Evolutionary conservation across 2,888 invertebrate species (phyloP).

Genomic region (Notodonta dromedarius): DNA sequence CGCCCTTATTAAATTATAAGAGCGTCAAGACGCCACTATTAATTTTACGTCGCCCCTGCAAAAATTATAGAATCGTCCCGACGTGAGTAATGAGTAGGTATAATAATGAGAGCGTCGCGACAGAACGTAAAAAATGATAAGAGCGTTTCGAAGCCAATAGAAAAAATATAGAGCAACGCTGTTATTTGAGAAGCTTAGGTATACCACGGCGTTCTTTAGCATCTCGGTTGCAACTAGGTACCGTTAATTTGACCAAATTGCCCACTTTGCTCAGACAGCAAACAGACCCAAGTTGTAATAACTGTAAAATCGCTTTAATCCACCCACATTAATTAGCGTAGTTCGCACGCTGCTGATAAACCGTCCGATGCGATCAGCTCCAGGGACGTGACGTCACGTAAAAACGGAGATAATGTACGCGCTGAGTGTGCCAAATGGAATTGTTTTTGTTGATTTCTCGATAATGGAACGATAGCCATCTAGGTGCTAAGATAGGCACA

Average conservation of each 20-base stretch:
- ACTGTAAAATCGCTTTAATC: neutral
- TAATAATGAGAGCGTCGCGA: too few relatives aligned
- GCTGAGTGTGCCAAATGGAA: neutral
- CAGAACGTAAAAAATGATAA: too few relatives aligned
- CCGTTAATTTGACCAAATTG: neutral
- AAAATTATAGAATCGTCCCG: too few relatives aligned
- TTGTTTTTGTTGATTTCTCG: conserved; percentile 2
- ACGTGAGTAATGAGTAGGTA: too few relatives aligned
- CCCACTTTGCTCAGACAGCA: neutral
- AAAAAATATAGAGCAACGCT: too few relatives aligned
- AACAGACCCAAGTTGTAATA: neutral
- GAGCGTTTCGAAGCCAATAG: too few relatives aligned
- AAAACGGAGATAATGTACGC: neutral
- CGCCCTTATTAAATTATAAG: too few relatives aligned
- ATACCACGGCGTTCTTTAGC: too few relatives aligned
- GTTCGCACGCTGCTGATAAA: neutral
- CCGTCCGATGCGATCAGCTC: neutral
- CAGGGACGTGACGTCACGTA: conserved; percentile 5
- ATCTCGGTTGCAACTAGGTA: neutral
- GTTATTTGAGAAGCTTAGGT: too few relatives aligned
- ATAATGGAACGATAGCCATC: neutral
- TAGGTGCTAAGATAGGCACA: too few relatives aligned
- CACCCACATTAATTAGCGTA: neutral
- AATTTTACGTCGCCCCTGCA: too few relatives aligned
- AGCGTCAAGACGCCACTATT: too few relatives aligned